Evolutionary conservation across 2,888 invertebrate genomes (phyloP).

Genomic region (Creontiades dilutus): DNA sequence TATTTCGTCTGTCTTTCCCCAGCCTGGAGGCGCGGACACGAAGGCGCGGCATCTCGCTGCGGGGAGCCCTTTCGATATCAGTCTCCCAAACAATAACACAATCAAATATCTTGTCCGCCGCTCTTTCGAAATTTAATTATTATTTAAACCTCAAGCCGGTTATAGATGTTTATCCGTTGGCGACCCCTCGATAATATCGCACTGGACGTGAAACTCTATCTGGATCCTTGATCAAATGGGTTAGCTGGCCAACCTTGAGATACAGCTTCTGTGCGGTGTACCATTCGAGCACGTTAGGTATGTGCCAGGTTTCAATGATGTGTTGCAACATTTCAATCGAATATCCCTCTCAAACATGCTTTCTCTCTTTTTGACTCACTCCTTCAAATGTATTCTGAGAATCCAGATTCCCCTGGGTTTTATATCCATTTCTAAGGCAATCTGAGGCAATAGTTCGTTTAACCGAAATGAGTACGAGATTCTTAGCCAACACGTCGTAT

Average conservation of each 20-base stretch:
- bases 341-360: no score
- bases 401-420: no score
- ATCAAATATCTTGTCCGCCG: constrained; percentile 18
- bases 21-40: constrained; percentile 26
- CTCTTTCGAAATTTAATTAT: constrained; percentile 1
- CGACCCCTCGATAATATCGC: not conserved
- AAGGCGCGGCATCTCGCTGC: not conserved
- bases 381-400: no score
- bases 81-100: constrained; percentile 5
- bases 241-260: constrained; percentile 16
- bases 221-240: constrained; percentile 23
- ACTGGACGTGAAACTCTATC: not conserved
- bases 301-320: no score
- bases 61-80: not conserved
- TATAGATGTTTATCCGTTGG: constrained; percentile 24
- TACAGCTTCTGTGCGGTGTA: not conserved
- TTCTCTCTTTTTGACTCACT: no score
- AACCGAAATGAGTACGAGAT: no score
- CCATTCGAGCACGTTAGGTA: not conserved
- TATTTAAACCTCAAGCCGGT: not conserved
- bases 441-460: no score
- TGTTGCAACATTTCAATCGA: no score
- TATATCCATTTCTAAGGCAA: no score
- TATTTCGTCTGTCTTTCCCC: constrained; percentile 3
- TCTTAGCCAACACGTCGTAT: no score